Percentiles rank a stretch among this genome's conserved stretches.
These are phyloP conservation scores for Tiliacea citrago DNA, from an alignment of 2,888 invertebrate genomes.

Conservation along the genomic window DNA sequence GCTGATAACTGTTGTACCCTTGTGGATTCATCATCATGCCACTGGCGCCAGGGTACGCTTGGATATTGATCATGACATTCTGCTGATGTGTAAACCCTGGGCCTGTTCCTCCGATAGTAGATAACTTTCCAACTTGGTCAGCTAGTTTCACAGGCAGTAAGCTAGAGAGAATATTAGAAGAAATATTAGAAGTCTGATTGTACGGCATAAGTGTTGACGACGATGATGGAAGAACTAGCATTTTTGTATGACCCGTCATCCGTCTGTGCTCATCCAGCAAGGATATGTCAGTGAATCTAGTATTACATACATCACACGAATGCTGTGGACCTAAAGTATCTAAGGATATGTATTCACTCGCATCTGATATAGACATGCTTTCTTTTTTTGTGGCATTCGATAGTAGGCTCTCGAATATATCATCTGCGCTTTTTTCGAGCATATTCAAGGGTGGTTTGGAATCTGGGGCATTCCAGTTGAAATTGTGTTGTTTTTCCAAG, in stretches of 20 bases:
- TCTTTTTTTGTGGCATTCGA: slow-evolving; percentile 84
- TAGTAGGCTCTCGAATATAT: slow-evolving; percentile 87
- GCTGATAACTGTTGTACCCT: slow-evolving; percentile 83
- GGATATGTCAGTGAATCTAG: slow-evolving; percentile 90
- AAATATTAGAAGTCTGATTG: slow-evolving; percentile 78
- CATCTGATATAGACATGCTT: slow-evolving; percentile 79
- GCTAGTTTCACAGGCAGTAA: slow-evolving; percentile 87
- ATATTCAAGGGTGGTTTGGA: slow-evolving; percentile 85
- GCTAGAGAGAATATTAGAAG: slow-evolving; percentile 82
- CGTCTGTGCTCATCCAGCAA: slow-evolving; percentile 90
- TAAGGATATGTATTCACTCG: slow-evolving; percentile 92
- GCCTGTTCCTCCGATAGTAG: slow-evolving; percentile 76
- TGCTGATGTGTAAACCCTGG: slow-evolving; percentile 91
- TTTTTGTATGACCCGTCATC: slow-evolving; percentile 90
- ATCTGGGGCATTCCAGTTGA: slow-evolving; percentile 88
- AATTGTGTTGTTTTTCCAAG: slow-evolving; percentile 86
- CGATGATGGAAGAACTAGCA: slow-evolving; percentile 75
- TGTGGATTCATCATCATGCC: slow-evolving; percentile 87
- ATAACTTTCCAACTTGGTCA: slow-evolving; percentile 87
- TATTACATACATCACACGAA: slow-evolving; percentile 91
- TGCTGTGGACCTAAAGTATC: slow-evolving; percentile 91
- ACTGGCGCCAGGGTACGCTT: slow-evolving; percentile 91
- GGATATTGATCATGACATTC: slow-evolving; percentile 92
- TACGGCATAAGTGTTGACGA: slow-evolving; percentile 83
- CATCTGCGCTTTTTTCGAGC: slow-evolving; percentile 87